These are phyloP conservation scores for Orthonyx spaldingii DNA, from an alignment of 2,113 vertebrate species.

Conservation along the genomic window DNA sequence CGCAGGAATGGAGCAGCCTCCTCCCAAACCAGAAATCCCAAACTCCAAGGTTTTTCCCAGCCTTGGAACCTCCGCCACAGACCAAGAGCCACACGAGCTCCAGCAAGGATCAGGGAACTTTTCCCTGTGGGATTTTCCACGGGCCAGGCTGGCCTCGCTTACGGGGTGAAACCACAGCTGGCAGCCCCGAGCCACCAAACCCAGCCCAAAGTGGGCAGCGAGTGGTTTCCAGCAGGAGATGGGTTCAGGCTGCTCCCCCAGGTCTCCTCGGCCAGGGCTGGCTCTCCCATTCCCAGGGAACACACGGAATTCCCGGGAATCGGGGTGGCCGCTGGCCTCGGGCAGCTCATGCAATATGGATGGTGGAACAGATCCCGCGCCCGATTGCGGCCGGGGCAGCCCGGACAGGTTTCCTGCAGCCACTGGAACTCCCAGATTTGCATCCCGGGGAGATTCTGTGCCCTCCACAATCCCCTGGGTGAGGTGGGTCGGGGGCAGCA, in stretches of 20 bases:
- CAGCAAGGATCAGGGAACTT: slow-evolving; percentile 1
- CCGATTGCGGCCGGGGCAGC: neutral
- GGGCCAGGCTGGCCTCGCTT: neutral
- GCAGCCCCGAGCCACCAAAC: neutral
- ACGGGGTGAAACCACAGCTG: rapidly evolving
- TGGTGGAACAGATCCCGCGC: slow-evolving; percentile 26
- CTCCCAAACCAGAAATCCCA: too few relatives aligned
- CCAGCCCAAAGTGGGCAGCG: neutral
- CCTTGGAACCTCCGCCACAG: neutral
- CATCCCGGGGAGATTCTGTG: neutral
- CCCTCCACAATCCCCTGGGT: rapidly evolving
- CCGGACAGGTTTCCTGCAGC: rapidly evolving
- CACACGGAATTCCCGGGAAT: neutral
- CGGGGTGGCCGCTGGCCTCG: rapidly evolving
- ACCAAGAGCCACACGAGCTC: neutral
- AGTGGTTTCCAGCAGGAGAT: neutral
- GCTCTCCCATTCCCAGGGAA: neutral
- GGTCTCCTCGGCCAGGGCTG: neutral
- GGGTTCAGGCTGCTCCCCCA: rapidly evolving
- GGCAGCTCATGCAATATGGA: slow-evolving; percentile 12
- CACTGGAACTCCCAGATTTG: neutral
- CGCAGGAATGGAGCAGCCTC: too few relatives aligned
- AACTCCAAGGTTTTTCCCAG: slow-evolving; percentile 1
- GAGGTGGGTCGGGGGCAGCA: rapidly evolving
- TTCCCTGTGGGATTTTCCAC: neutral